Conservation (phyloP, 2,113 vertebrate genomes). For the Myodes glareolus region DNA sequence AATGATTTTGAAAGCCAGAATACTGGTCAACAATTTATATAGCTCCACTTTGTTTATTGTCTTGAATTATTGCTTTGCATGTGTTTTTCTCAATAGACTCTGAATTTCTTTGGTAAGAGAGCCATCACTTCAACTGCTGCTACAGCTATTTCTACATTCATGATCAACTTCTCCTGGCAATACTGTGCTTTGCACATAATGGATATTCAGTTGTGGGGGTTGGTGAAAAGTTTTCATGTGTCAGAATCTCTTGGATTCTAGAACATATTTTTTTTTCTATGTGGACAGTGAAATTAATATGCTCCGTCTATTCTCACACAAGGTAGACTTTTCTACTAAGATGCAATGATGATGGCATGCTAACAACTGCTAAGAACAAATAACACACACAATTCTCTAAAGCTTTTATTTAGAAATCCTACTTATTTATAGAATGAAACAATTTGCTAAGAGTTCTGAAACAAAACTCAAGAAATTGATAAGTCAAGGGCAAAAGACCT, state of each 20-base stretch:
- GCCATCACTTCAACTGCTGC: not conserved
- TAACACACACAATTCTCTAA: not conserved
- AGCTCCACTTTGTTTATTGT: not conserved
- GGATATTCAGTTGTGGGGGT: not conserved
- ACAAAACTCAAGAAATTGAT: constrained; percentile 25
- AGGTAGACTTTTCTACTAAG: constrained; percentile 11
- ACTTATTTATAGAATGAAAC: not conserved
- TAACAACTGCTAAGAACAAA: not conserved
- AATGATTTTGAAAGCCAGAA: constrained; percentile 1
- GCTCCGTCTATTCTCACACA: not conserved
- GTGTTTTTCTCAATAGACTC: constrained; percentile 4
- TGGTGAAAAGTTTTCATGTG: constrained; percentile 9
- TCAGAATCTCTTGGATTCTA: constrained; percentile 23
- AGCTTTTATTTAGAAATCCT: not conserved
- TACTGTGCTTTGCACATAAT: constrained; percentile 28
- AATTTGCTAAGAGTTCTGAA: constrained; percentile 33
- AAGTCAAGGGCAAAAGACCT: not conserved
- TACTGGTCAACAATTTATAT: not conserved
- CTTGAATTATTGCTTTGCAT: constrained; percentile 33
- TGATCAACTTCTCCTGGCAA: not conserved
- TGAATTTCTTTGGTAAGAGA: not conserved
- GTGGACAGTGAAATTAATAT: not conserved
- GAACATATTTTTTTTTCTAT: not conserved
- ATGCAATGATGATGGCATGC: not conserved
- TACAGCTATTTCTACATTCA: not conserved